Conservation (phyloP, 2,888 invertebrate genomes). For the Sarcophaga carnaria region DNA sequence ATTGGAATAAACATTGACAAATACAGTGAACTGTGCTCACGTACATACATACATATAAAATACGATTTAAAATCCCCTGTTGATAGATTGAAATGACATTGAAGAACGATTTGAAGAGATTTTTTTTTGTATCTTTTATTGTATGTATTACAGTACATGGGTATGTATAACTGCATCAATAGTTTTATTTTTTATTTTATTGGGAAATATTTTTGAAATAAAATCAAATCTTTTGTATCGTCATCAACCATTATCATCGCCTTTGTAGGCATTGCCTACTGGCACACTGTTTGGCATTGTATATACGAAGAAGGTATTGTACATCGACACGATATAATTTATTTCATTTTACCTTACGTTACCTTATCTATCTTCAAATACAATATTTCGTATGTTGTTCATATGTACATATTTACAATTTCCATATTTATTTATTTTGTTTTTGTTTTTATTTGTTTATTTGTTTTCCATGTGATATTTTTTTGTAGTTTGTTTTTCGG, state of each 20-base stretch:
- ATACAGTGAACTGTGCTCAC: neutral
- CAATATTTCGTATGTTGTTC: slow-evolving; percentile 25
- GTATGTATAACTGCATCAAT: neutral
- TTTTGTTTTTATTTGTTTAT: too few relatives aligned
- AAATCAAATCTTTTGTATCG: slow-evolving; percentile 15
- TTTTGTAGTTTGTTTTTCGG: slow-evolving; percentile 10
- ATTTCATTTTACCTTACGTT: too few relatives aligned
- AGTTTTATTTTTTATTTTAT: slow-evolving; percentile 20
- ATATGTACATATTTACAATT: neutral
- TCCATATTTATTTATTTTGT: too few relatives aligned
- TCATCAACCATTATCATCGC: slow-evolving; percentile 7
- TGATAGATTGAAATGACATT: slow-evolving; percentile 45
- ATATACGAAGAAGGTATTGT: neutral
- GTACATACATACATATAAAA: neutral
- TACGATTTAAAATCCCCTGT: slow-evolving; percentile 21
- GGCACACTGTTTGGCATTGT: slow-evolving; percentile 49
- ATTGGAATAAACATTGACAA: neutral
- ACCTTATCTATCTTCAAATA: neutral
- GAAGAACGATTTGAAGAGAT: slow-evolving; percentile 28
- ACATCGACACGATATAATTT: neutral
- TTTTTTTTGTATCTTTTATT: neutral
- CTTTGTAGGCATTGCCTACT: slow-evolving; percentile 44
- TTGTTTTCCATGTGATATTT: neutral
- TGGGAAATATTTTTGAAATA: slow-evolving; percentile 1
- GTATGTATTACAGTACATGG: neutral